Evolutionary conservation across 2,113 vertebrate species (phyloP).

Genomic region (Osmerus eperlanus): DNA sequence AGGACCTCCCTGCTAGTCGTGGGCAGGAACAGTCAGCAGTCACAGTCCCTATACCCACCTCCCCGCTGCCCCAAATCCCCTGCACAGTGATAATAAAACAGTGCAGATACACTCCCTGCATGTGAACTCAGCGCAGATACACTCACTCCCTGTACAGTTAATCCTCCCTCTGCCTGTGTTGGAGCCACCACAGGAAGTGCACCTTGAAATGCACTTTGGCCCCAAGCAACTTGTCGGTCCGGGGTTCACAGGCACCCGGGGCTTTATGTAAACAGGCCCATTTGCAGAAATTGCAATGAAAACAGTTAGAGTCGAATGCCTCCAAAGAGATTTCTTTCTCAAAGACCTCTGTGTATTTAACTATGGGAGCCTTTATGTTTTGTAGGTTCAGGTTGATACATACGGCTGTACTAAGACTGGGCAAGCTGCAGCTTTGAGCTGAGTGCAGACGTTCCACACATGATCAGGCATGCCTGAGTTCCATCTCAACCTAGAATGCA

Average conservation of each 20-base stretch:
- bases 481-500: no score
- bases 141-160: background rate
- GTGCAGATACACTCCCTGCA: background rate
- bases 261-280: constrained; percentile 55
- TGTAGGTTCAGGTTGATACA: constrained; percentile 1
- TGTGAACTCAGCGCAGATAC: background rate
- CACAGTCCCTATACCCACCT: constrained; percentile 14
- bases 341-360: constrained; percentile 56
- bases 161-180: constrained; percentile 13
- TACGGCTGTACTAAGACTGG: background rate
- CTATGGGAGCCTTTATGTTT: constrained; percentile 55
- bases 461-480: no score
- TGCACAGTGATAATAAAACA: background rate
- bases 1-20: constrained; percentile 27
- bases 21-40: constrained; percentile 4
- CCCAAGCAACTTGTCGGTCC: constrained; percentile 16
- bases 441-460: no score
- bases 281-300: constrained; percentile 62
- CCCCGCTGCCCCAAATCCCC: constrained; percentile 1
- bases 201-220: constrained; percentile 20
- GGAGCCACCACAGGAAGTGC: constrained; percentile 38
- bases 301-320: constrained; percentile 43
- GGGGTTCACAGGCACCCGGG: constrained; percentile 34
- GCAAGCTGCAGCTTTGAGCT: background rate
- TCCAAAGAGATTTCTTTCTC: constrained; percentile 38